Evolutionary conservation across 2,888 invertebrate species (phyloP), one percentile per base, ranked within the genome.

Genomic region (Patella depressa): DNA sequence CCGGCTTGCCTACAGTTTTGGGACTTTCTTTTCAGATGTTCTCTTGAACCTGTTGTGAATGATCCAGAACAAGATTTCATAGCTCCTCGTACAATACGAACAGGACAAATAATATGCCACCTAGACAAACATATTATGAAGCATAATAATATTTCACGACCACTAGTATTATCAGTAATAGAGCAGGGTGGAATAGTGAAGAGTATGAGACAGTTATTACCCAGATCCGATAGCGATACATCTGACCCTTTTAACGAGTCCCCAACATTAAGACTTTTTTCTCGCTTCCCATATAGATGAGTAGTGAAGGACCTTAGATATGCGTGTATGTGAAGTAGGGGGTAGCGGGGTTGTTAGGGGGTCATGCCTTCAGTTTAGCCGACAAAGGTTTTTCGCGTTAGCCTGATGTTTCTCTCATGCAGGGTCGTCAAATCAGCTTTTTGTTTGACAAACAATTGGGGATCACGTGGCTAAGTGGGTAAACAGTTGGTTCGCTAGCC

Each of bases 171-270:
- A 72, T 88, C 88, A 0, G 86, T 86, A 45, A 88, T 88, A 59
- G 88, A 88, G 72, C 88, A 88, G 77, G 87, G 85, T 1, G 83
- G 83, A 74, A 88, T 88, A 0, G 83, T 88, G 24, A 85, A 85
- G 53, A 88, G 88, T 71, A 76, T 88, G 45, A 82, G 83, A 29
- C 87, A 87, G 78, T 34, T 84, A 76, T 79, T 19, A 65, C 24
- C 19, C 3, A 24, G 65, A n/a, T n/a, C 5, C 1, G 1, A 17
- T 24, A 65, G 65, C 14, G 65, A 65, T 4, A 12, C 24, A 65
- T 65, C 65, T 24, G 65, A 65, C 24, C 65, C 65, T 24, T 65
- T 65, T 19, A 24, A 65, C 24, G 65, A 65, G 24, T 45, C 45
- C 45, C 7, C 45, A 1, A 0, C 45, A 45, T 7, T 45, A 45